Conservation (phyloP, 2,888 invertebrate species). For the Deilephila elpenor region DNA sequence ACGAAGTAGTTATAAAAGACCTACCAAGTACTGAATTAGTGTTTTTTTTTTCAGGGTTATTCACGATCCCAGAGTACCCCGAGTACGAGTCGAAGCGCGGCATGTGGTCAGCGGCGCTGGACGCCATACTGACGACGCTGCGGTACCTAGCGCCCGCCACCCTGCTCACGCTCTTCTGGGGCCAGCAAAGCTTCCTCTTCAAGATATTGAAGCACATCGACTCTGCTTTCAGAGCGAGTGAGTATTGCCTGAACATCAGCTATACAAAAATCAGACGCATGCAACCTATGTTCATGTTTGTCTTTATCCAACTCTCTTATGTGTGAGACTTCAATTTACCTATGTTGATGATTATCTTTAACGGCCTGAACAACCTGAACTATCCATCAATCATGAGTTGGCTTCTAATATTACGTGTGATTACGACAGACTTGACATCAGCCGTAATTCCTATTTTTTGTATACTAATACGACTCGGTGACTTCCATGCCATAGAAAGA, state of each 20-base stretch:
- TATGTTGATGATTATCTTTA: too few relatives aligned
- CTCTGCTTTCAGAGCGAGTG: conserved; percentile 82
- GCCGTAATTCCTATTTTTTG: too few relatives aligned
- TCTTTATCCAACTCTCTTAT: background rate
- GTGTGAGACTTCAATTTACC: too few relatives aligned
- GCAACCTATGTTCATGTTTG: background rate
- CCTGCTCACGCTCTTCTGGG: conserved; percentile 82
- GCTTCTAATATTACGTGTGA: too few relatives aligned
- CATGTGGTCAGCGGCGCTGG: conserved; percentile 80
- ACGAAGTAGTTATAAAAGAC: too few relatives aligned
- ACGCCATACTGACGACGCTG: conserved; percentile 77
- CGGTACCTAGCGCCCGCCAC: conserved; percentile 85
- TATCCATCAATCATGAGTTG: too few relatives aligned
- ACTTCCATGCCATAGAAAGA: too few relatives aligned
- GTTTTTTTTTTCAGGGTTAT: conserved; percentile 67
- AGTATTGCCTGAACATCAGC: conserved; percentile 45
- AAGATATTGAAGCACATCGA: conserved; percentile 82
- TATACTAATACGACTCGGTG: too few relatives aligned
- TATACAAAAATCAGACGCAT: too few relatives aligned
- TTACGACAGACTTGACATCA: too few relatives aligned
- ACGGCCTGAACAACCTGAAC: too few relatives aligned
- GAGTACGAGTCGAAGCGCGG: conserved; percentile 72
- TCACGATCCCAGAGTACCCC: conserved; percentile 79
- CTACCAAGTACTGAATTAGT: too few relatives aligned
- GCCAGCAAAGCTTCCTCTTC: conserved; percentile 82